Evolutionary conservation across 2,797 vertebrate genomes (phyloP), one percentile per base, ranked within the genome.

Genomic region (Hypotaenidia philippensis): DNA sequence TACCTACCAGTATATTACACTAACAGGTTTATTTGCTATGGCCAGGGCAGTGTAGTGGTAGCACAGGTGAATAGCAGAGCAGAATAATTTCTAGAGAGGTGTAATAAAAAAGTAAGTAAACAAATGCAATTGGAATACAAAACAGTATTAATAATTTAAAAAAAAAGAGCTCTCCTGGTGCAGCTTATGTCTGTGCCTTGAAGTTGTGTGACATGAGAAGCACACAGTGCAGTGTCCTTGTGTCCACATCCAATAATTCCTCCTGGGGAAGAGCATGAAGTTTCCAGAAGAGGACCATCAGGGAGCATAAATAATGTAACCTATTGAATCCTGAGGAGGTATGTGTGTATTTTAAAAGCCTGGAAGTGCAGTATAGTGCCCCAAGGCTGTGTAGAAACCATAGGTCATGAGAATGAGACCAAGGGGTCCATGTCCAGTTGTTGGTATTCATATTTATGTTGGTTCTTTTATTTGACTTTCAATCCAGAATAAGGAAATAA

Each of bases 101-200:
- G 31, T 25, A 66, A 56, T 68, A 61, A 85, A 40, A 77, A 88
- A 32, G 31, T 19, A 63, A 57, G 31, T 45, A 79, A 93, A 72
- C 10, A 86, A 70, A 77, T 34, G 29, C 1, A 63, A 27, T 6
- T 34, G 14, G 70, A 79, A 80, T 50, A 18, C 8, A 55, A 56
- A 70, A 13, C 0, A 6, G 18, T 32, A 69, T 21, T 47, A 47
- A 47, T 22, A 47, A 45, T 45, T 45, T 21, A 45, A 41, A 41
- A 18, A 17, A 17, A 41, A 34, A 40, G 31, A 15, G 20, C 9
- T 47, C 9, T 60, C 74, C 11, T 66, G 41, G n/a, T 34, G 65
- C 10, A 61, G 13, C 49, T 85, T 22, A 7, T 85, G 57, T 21
- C 49, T 52, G 29, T 65, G 31, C 38, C 47, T 84, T 79, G 49